These are phyloP conservation scores for Dryobota labecula DNA, from an alignment of 2,888 invertebrate genomes.

Conservation along the genomic window DNA sequence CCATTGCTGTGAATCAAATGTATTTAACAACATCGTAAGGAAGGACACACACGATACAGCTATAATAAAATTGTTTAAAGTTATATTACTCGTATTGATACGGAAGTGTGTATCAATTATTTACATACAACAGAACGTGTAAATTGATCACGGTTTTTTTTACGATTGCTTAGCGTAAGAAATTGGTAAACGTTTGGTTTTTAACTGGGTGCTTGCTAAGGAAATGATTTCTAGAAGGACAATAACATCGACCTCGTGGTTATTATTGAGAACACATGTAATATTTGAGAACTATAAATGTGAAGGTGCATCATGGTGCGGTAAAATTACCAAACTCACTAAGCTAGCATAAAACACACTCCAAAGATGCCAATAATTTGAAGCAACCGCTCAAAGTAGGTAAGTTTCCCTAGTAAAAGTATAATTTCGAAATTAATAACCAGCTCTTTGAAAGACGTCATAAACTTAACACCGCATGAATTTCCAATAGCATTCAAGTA, in stretches of 20 bases:
- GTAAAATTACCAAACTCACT: neutral
- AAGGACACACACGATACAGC: slow-evolving; percentile 5
- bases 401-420: neutral
- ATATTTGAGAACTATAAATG: neutral
- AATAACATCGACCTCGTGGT: neutral
- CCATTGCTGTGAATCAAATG: slow-evolving; percentile 34
- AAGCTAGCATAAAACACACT: neutral
- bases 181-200: neutral
- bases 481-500: slow-evolving; percentile 9
- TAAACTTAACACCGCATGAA: slow-evolving; percentile 22
- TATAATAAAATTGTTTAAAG: neutral
- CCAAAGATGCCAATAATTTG: neutral
- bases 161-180: no score
- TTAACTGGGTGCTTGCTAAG: neutral
- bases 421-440: slow-evolving; percentile 20
- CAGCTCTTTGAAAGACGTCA: neutral
- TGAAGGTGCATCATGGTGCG: neutral
- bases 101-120: neutral
- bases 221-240: neutral
- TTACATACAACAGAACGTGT: neutral
- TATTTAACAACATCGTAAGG: slow-evolving; percentile 43
- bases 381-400: slow-evolving; percentile 1
- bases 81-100: neutral
- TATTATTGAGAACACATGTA: neutral
- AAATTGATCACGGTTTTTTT: neutral